Conservation (phyloP, 1,140 invertebrate species). For the Triops cancriformis region DNA sequence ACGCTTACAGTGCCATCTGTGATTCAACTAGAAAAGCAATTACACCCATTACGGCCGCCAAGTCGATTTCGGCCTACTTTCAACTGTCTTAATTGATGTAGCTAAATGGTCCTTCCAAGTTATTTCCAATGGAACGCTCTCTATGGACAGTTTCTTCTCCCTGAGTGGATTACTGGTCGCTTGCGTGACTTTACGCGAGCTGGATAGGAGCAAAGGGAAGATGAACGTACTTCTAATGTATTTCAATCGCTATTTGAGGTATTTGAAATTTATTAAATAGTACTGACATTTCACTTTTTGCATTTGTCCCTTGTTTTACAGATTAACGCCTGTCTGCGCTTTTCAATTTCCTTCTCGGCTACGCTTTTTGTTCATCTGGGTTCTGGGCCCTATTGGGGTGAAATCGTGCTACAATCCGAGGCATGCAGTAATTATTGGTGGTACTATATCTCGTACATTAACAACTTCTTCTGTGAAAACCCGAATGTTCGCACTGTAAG, state of each 20-base stretch:
- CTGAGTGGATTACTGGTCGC: slow-evolving; percentile 23
- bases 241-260: slow-evolving; percentile 29
- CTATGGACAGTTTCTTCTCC: slow-evolving; percentile 23
- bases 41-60: too few relatives aligned
- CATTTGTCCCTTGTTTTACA: slow-evolving; percentile 28
- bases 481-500: neutral
- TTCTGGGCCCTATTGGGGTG: slow-evolving; percentile 23
- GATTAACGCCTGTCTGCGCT: slow-evolving; percentile 27
- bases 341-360: slow-evolving; percentile 33
- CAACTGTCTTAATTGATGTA: too few relatives aligned
- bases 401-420: neutral
- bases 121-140: slow-evolving; percentile 15
- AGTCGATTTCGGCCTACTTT: too few relatives aligned
- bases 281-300: too few relatives aligned
- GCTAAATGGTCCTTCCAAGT: neutral
- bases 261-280: too few relatives aligned
- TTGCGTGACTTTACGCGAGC: slow-evolving; percentile 25
- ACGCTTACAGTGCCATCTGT: too few relatives aligned
- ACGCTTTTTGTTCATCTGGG: slow-evolving; percentile 11
- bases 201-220: slow-evolving; percentile 27
- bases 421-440: slow-evolving; percentile 20
- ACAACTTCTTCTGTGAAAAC: slow-evolving; percentile 3
- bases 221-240: slow-evolving; percentile 28
- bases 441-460: slow-evolving; percentile 20
- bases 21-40: too few relatives aligned